phyloP scores from a whole-genome alignment of 2,113 vertebrate genomes.

The Gavialis gangeticus region DNA sequence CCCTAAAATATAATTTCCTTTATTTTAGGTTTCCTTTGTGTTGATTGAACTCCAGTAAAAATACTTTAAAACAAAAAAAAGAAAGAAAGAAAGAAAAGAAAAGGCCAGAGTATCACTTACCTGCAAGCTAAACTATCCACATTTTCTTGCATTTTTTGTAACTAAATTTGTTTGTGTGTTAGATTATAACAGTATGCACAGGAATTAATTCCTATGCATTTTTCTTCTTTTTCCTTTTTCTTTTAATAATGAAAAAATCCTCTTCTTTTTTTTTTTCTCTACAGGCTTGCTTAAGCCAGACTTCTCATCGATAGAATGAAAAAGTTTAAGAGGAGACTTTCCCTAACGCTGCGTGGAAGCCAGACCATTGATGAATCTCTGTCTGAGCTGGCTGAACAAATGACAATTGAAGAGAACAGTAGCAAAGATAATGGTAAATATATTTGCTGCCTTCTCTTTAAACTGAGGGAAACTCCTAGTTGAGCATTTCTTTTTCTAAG shows the following conservation, averaged over 20 bases:
- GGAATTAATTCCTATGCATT: not conserved
- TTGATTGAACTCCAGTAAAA: not conserved
- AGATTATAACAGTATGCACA: not conserved
- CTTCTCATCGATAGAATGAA: slow-evolving; percentile 92
- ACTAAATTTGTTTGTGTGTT: not conserved
- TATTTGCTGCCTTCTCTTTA: not conserved
- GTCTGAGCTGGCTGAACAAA: slow-evolving; percentile 97
- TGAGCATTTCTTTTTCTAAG: not conserved
- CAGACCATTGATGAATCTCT: slow-evolving; percentile 97
- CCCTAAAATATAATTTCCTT: not conserved
- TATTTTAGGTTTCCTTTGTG: not conserved
- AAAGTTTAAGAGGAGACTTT: slow-evolving; percentile 96
- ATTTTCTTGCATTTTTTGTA: not conserved
- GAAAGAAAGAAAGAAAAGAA: too few relatives aligned
- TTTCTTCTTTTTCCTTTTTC: not conserved
- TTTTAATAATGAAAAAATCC: slow-evolving; percentile 8
- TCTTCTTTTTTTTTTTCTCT: slow-evolving; percentile 23
- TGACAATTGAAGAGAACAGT: slow-evolving; percentile 98
- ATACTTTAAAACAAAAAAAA: not conserved
- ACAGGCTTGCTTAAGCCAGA: slow-evolving; percentile 84
- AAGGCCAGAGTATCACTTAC: not conserved
- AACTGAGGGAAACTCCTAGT: not conserved
- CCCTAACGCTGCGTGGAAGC: slow-evolving; percentile 94
- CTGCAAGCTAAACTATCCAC: not conserved
- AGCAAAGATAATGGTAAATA: slow-evolving; percentile 94